These are phyloP conservation scores for Colletes collaris DNA, from an alignment of 2,888 invertebrate genomes.

Conservation along the genomic window DNA sequence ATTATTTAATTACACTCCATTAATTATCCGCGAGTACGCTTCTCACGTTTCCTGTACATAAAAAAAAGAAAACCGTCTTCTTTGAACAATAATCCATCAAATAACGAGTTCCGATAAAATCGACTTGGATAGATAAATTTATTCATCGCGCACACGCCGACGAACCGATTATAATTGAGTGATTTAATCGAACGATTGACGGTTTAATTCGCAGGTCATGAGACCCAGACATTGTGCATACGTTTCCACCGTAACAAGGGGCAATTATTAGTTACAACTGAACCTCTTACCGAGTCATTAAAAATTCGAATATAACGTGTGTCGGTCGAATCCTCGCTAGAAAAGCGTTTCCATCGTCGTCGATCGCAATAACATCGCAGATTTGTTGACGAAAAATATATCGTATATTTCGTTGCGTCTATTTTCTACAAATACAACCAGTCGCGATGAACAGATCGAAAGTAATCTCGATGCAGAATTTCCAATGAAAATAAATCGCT, in stretches of 20 bases:
- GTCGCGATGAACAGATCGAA: not conserved
- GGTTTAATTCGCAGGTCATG: slow-evolving; percentile 73
- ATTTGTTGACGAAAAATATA: slow-evolving; percentile 49
- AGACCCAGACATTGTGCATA: slow-evolving; percentile 66
- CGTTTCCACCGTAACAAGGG: slow-evolving; percentile 22
- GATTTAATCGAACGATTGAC: slow-evolving; percentile 74
- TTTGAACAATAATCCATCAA: too few species aligned
- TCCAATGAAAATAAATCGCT: too few species aligned
- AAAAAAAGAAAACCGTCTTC: not conserved
- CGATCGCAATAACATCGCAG: slow-evolving; percentile 7
- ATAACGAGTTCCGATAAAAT: too few species aligned
- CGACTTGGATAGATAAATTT: slow-evolving; percentile 24
- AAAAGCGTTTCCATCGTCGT: not conserved
- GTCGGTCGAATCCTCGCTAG: not conserved
- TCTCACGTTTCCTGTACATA: not conserved
- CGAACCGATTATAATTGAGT: slow-evolving; percentile 70
- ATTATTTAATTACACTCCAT: not conserved
- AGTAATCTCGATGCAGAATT: too few species aligned
- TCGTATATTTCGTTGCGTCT: slow-evolving; percentile 41
- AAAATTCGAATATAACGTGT: not conserved
- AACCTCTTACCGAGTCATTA: slow-evolving; percentile 12
- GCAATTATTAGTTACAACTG: slow-evolving; percentile 47
- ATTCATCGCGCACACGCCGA: slow-evolving; percentile 20
- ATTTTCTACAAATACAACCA: slow-evolving; percentile 24
- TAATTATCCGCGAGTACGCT: not conserved